These are phyloP conservation scores for Pao palembangensis DNA, from an alignment of 2,113 vertebrate species.

Conservation along the genomic window DNA sequence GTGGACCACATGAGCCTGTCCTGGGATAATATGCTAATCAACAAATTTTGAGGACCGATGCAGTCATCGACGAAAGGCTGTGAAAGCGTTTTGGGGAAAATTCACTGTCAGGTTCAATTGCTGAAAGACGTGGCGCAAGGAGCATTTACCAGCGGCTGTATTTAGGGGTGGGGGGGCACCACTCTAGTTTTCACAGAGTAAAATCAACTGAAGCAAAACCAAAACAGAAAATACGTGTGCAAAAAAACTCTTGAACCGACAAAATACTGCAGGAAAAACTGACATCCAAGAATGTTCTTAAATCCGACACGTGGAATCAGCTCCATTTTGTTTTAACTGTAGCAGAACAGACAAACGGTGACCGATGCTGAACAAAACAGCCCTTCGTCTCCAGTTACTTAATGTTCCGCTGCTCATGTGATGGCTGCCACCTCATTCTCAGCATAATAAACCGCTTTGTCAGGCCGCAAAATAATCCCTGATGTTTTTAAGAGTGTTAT, in stretches of 20 bases:
- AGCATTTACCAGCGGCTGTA: constrained; percentile 41
- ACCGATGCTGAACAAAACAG: neutral
- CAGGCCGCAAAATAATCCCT: neutral
- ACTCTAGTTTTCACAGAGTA: neutral
- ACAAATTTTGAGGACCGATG: constrained; percentile 64
- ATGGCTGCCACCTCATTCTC: neutral
- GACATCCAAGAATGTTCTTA: neutral
- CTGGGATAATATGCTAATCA: constrained; percentile 68
- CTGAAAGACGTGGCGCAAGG: constrained; percentile 53
- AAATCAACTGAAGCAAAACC: neutral
- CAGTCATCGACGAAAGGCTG: constrained; percentile 61
- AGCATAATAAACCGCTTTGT: neutral
- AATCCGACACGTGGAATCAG: neutral
- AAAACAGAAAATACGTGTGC: neutral
- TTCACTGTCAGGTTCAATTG: constrained; percentile 65
- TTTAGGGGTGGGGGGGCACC: constrained; percentile 42
- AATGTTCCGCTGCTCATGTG: neutral
- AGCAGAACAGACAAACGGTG: neutral
- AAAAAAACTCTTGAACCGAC: neutral
- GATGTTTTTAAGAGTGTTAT: neutral
- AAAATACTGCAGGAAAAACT: neutral
- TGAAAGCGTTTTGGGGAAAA: constrained; percentile 65
- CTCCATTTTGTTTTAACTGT: neutral
- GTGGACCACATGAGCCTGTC: constrained; percentile 54
- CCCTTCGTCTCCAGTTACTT: neutral